These are phyloP conservation scores for Onthophagus sagittarius DNA, from an alignment of 2,888 invertebrate species.

Conservation along the genomic window DNA sequence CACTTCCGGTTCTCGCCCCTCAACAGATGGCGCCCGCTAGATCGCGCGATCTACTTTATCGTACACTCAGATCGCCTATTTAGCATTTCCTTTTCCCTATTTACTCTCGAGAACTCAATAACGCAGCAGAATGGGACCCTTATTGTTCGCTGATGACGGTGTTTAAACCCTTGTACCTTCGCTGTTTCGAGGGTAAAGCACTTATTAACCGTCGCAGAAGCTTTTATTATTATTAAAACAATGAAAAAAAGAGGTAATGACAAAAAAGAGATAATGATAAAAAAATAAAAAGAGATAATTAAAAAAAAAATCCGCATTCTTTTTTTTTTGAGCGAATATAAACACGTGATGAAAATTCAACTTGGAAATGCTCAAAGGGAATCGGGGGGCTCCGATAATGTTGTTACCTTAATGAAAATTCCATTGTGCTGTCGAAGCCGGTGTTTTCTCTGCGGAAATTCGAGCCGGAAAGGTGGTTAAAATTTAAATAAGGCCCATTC, in stretches of 20 bases:
- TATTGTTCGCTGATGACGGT: not conserved
- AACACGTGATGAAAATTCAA: not conserved
- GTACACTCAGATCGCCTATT: not conserved
- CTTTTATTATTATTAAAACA: not conserved
- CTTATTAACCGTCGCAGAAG: not conserved
- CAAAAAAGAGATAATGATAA: no score
- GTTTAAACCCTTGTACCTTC: not conserved
- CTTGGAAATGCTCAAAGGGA: constrained; percentile 7
- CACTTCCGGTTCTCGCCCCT: constrained; percentile 7
- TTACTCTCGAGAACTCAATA: not conserved
- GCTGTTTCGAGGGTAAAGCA: not conserved
- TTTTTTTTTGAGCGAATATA: not conserved
- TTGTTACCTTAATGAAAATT: constrained; percentile 10
- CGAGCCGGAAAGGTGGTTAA: constrained; percentile 7
- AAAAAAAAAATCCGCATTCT: no score
- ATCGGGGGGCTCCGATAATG: constrained; percentile 7
- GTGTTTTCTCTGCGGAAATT: not conserved
- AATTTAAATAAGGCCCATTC: constrained; percentile 9
- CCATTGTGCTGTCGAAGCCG: not conserved
- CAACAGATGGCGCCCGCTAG: constrained; percentile 10
- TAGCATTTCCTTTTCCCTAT: not conserved
- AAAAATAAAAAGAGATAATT: not conserved
- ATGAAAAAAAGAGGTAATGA: not conserved
- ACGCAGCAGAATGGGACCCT: not conserved
- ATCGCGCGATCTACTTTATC: constrained; percentile 13